phyloP scores from a whole-genome alignment of 1,140 invertebrate species.

The Dreissena rostriformis region DNA sequence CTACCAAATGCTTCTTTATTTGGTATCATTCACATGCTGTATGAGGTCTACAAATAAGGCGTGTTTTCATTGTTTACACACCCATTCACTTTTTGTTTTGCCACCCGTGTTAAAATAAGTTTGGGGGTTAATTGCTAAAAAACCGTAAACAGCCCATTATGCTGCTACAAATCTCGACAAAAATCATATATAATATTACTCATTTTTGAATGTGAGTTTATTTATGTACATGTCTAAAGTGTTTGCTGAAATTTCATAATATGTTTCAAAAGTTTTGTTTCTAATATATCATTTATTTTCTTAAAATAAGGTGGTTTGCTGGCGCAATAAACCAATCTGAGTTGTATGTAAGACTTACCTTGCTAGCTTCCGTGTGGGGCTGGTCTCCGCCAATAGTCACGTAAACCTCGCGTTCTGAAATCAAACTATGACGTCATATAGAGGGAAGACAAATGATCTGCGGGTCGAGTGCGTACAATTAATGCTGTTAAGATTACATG shows the following conservation, averaged over 20 bases:
- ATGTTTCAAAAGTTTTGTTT: not conserved
- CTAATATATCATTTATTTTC: not conserved
- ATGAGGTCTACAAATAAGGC: too few species aligned
- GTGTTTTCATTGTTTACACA: too few species aligned
- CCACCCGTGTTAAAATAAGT: too few species aligned
- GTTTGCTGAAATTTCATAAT: too few species aligned
- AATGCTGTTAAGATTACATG: not conserved
- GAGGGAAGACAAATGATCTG: not conserved
- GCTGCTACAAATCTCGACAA: too few species aligned
- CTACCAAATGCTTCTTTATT: too few species aligned
- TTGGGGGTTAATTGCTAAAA: too few species aligned
- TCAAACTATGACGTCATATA: not conserved
- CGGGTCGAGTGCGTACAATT: not conserved
- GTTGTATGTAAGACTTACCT: slow-evolving; percentile 12
- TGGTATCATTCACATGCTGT: too few species aligned
- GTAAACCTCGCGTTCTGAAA: not conserved
- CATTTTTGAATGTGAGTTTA: not conserved
- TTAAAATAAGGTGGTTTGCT: not conserved
- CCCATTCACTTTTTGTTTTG: too few species aligned
- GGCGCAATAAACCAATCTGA: not conserved
- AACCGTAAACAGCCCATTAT: too few species aligned
- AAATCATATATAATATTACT: not conserved
- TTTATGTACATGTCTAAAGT: too few species aligned
- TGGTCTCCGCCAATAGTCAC: not conserved
- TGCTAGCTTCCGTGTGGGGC: slow-evolving; percentile 29